Evolutionary conservation across 1,140 invertebrate species (phyloP).

Genomic region (Drosophila prosaltans): DNA sequence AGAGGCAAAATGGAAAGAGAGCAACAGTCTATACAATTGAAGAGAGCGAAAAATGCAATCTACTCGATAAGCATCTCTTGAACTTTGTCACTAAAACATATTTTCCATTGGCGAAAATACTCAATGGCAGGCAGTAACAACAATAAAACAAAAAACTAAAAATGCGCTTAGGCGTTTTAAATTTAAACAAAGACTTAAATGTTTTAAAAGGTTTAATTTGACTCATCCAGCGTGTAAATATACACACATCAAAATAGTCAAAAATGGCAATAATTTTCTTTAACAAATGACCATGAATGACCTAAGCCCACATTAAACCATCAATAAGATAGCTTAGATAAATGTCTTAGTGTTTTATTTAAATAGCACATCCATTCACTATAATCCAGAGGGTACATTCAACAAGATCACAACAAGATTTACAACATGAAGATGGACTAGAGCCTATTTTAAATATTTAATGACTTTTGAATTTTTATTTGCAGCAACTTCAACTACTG

Average conservation of each 20-base stretch:
- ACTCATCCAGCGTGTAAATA: constrained; percentile 46
- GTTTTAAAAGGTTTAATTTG: constrained; percentile 25
- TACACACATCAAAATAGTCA: constrained; percentile 16
- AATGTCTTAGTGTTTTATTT: constrained; percentile 41
- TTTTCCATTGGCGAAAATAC: constrained; percentile 33
- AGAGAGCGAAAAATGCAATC: no score
- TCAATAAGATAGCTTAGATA: constrained; percentile 50
- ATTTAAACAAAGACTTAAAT: constrained; percentile 31
- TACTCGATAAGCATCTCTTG: no score
- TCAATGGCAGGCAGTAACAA: neutral
- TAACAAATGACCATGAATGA: constrained; percentile 48
- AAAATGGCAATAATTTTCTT: constrained; percentile 22
- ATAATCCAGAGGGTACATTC: neutral
- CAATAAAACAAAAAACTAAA: constrained; percentile 41
- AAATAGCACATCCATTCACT: neutral
- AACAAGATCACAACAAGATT: no score
- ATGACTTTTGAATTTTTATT: constrained; percentile 21
- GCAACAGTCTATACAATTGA: no score
- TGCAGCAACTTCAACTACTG: constrained; percentile 62
- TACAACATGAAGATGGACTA: no score
- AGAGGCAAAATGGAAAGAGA: no score
- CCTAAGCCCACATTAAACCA: constrained; percentile 44
- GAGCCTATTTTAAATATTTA: constrained; percentile 17
- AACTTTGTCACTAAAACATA: no score
- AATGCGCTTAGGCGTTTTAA: constrained; percentile 54